Evolutionary conservation across 2,113 vertebrate genomes (phyloP).

Genomic region (Eira barbara): DNA sequence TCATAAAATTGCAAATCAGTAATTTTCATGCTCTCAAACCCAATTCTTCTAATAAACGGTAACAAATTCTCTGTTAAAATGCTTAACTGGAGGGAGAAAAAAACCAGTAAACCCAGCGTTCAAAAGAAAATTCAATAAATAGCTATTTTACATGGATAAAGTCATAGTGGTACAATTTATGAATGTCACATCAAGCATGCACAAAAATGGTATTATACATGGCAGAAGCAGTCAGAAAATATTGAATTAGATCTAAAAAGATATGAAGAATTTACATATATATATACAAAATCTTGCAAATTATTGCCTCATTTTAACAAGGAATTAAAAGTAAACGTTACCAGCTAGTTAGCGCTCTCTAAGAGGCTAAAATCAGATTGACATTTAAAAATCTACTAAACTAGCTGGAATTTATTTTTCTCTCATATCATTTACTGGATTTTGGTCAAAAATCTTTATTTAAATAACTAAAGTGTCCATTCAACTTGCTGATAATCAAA

Average conservation of each 20-base stretch:
- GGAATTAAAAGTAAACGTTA: constrained; percentile 91
- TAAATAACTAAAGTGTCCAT: constrained; percentile 88
- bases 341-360: constrained; percentile 86
- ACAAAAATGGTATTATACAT: constrained; percentile 89
- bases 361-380: constrained; percentile 88
- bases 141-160: constrained; percentile 92
- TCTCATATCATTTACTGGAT: constrained; percentile 84
- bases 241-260: constrained; percentile 86
- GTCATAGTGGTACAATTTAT: constrained; percentile 91
- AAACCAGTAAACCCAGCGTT: constrained; percentile 80
- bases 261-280: constrained; percentile 91
- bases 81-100: constrained; percentile 79
- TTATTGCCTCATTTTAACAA: constrained; percentile 98
- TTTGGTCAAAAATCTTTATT: constrained; percentile 88
- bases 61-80: constrained; percentile 84
- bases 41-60: constrained; percentile 88
- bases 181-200: constrained; percentile 90
- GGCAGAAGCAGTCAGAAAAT: constrained; percentile 87
- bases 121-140: constrained; percentile 88
- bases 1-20: constrained; percentile 61
- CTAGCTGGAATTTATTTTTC: constrained; percentile 83
- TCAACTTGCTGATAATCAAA: constrained; percentile 88
- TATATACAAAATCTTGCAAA: constrained; percentile 95
- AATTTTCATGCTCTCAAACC: constrained; percentile 70
- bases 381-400: constrained; percentile 85